Percentiles rank a stretch among this genome's conserved stretches.
Conservation (phyloP, 2,113 vertebrate species). For the Rafetus swinhoei region DNA sequence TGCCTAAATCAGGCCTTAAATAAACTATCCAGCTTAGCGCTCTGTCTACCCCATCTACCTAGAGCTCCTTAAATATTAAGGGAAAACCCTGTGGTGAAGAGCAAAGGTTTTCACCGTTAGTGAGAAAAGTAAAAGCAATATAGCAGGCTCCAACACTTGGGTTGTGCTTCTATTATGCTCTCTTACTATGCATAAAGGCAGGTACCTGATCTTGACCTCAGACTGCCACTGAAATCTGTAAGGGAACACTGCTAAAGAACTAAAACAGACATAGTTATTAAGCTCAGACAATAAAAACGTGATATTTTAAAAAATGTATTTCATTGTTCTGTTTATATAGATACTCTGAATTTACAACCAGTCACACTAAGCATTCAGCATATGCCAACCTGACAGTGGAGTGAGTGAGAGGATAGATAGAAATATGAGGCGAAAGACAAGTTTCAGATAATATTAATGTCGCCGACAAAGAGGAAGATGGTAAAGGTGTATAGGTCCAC, state of each 20-base stretch:
- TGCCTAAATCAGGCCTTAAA: conserved; percentile 57
- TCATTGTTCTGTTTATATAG: background rate
- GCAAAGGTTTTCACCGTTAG: conserved; percentile 25
- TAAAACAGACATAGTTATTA: background rate
- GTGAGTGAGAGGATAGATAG: background rate
- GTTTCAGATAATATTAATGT: background rate
- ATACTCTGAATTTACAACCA: background rate
- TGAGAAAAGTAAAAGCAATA: background rate
- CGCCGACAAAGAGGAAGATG: background rate
- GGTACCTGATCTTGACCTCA: conserved; percentile 1
- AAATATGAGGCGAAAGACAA: background rate
- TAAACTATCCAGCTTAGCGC: conserved; percentile 68
- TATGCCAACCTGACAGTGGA: background rate
- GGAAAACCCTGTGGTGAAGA: conserved; percentile 42
- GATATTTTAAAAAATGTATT: background rate
- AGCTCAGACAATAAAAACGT: background rate
- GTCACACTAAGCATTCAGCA: background rate
- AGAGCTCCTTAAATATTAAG: conserved; percentile 67
- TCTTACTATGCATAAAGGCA: conserved; percentile 31
- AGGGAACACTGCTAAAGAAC: conserved; percentile 16
- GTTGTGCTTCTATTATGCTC: conserved; percentile 17
- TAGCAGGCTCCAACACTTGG: background rate
- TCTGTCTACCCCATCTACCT: conserved; percentile 50
- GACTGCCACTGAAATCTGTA: background rate
- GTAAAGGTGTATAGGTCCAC: background rate